phyloP scores from a whole-genome alignment of 2,888 invertebrate genomes.

The Amorpha juglandis region DNA sequence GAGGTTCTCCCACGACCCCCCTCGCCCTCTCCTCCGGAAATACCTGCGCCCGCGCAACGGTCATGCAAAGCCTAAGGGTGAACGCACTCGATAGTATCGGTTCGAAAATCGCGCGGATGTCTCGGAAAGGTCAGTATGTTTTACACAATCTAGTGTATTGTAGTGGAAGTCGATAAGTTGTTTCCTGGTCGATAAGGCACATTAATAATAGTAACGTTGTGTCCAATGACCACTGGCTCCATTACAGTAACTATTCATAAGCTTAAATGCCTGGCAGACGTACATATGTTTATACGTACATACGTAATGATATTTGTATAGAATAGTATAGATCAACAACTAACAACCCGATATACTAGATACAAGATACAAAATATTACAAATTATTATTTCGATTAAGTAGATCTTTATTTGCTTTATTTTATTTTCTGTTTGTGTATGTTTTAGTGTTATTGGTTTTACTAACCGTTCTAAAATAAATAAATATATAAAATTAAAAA shows the following conservation, averaged over 20 bases:
- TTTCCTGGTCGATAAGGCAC: background rate
- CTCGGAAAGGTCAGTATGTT: conserved; percentile 30
- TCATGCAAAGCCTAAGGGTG: conserved; percentile 63
- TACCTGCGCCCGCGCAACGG: conserved; percentile 67
- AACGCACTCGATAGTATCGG: conserved; percentile 33
- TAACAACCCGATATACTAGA: too few relatives aligned
- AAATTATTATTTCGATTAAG: too few relatives aligned
- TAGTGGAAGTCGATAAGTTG: background rate
- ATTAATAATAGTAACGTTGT: background rate
- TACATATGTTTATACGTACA: too few relatives aligned
- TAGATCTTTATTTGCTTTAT: too few relatives aligned
- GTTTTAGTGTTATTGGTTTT: too few relatives aligned
- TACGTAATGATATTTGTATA: too few relatives aligned
- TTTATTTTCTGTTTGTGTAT: too few relatives aligned
- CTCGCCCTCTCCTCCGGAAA: conserved; percentile 57
- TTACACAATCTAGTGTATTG: background rate
- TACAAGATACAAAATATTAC: too few relatives aligned
- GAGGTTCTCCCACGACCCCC: conserved; percentile 58
- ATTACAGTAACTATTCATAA: background rate
- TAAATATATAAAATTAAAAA: too few relatives aligned
- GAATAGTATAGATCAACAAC: too few relatives aligned
- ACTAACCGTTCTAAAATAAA: too few relatives aligned
- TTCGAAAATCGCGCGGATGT: conserved; percentile 49
- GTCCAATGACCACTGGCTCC: background rate
- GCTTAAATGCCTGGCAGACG: background rate